Conservation (phyloP, 2,888 invertebrate genomes). For the Lissocephala sabroskyi region DNA sequence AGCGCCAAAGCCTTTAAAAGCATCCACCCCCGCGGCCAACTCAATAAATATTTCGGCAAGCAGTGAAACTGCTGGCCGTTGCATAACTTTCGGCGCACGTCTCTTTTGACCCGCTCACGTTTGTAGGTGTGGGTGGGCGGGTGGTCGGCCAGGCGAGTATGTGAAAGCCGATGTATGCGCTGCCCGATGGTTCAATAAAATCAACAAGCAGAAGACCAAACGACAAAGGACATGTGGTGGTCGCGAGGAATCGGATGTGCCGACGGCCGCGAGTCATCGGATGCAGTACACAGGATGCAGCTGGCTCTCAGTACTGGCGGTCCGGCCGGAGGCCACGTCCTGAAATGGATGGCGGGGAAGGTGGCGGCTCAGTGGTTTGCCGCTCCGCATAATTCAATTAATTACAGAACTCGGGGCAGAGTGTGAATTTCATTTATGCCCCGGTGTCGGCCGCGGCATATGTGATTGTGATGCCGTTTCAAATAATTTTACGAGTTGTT, state of each 20-base stretch:
- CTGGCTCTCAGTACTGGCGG: not conserved
- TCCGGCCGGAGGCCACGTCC: conserved; percentile 1
- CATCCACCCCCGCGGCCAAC: conserved; percentile 22
- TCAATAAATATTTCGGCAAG: conserved; percentile 40
- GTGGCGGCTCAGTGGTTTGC: not conserved
- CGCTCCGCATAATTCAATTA: conserved; percentile 4
- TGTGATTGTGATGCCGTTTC: not conserved
- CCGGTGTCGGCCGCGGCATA: not conserved
- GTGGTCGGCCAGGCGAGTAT: too few relatives aligned
- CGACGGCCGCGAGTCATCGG: conserved; percentile 6
- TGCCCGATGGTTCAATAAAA: conserved; percentile 49
- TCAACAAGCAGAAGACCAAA: conserved; percentile 29
- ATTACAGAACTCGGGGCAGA: not conserved
- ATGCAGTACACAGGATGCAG: not conserved
- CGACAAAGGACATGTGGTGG: conserved; percentile 23
- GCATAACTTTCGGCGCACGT: conserved; percentile 47
- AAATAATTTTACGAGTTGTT: not conserved
- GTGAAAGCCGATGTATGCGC: too few relatives aligned
- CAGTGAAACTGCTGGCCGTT: conserved; percentile 23
- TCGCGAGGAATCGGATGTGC: conserved; percentile 7
- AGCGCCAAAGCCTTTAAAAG: conserved; percentile 52
- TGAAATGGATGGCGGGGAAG: conserved; percentile 16
- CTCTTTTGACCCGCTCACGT: conserved; percentile 22
- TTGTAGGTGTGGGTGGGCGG: conserved; percentile 12
- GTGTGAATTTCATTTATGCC: too few relatives aligned